Evolutionary conservation across 2,113 vertebrate species (phyloP), one percentile per base, ranked within the genome.

Genomic region (Burhinus oedicnemus): DNA sequence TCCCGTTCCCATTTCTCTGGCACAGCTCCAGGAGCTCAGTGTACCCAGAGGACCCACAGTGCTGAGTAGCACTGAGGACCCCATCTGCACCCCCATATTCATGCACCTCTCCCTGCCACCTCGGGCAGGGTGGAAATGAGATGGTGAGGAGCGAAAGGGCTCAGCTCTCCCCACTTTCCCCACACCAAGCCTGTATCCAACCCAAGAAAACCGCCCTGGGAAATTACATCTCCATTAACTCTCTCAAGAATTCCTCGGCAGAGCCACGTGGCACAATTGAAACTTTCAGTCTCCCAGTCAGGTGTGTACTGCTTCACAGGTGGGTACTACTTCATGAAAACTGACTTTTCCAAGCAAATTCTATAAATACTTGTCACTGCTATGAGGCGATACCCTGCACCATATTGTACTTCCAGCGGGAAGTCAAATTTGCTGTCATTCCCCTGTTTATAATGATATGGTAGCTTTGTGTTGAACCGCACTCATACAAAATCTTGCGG

Each of bases 1-100:
- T 96, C 83, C 70, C 61, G 0, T 93, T 91, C 54, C 70, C 30
- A 3, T 92, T 86, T 72, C 75, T 51, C 78, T 74, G 58, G 40
- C 74, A 76, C 25, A 65, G 84, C 54, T 74, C 85, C 54, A 45
- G 51, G 22, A 90, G 34, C 58, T 64, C 85, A 77, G 66, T 0
- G 0, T 4, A 8, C 15, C 8, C 22, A 0, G 26, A 62, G n/a
- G 40, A 57, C n/a, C 34, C 26, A 10, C 3, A 4, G 27, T 32
- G 42, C 61, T n/a, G 7, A 15, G 51, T 25, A 62, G 54, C 64
- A 45, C 34, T 3, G 1, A 64, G 57, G 40, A 87, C 27, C 6
- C 19, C 58, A 40, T 45, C n/a, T 21, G 25, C 15, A 70, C 7
- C 12, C 30, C 30, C 18, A 15, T 44, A 44, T 51, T 45, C 42